Percentiles rank a stretch among this genome's conserved stretches.
Conservation (phyloP, 2,888 invertebrate genomes). For the Cerastis leucographa region DNA sequence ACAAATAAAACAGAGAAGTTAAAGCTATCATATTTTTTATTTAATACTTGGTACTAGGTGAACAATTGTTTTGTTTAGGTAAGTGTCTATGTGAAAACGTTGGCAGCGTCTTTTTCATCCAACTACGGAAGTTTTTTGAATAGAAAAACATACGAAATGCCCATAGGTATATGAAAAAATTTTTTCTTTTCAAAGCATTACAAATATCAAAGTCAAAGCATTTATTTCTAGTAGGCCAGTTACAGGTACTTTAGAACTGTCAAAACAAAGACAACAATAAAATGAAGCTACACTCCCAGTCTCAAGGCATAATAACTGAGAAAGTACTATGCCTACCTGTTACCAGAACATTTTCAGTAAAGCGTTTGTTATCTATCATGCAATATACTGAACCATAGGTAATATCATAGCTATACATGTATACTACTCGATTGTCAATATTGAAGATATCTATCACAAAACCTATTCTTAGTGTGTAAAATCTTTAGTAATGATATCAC, state of each 20-base stretch:
- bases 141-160: no score
- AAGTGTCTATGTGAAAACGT: not conserved
- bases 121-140: not conserved
- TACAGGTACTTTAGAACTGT: no score
- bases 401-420: not conserved
- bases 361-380: not conserved
- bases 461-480: slow-evolving; percentile 25
- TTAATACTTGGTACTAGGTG: not conserved
- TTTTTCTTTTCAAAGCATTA: no score
- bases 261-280: no score
- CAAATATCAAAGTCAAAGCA: no score
- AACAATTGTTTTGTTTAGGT: not conserved
- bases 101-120: not conserved
- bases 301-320: no score
- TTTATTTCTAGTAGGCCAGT: no score
- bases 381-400: not conserved
- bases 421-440: slow-evolving; percentile 28
- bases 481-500: slow-evolving; percentile 8
- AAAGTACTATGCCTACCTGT: no score
- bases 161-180: no score
- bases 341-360: not conserved
- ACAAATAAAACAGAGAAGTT: no score
- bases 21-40: not conserved
- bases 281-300: no score
- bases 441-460: slow-evolving; percentile 39